Evolutionary conservation across 2,888 invertebrate species (phyloP).

Genomic region (Mesorhabditis belari): DNA sequence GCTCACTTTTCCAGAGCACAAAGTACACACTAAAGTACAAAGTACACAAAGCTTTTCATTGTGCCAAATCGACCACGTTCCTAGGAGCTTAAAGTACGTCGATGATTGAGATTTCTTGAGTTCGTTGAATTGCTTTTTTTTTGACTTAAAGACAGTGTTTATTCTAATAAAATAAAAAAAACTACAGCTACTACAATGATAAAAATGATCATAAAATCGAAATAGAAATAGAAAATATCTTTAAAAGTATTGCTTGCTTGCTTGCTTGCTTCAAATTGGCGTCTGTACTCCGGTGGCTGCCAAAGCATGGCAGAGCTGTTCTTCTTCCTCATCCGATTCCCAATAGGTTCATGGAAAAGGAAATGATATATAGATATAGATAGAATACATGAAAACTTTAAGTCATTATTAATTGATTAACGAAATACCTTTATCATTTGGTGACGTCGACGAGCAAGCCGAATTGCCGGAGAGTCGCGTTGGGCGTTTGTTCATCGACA

Average conservation of each 20-base stretch:
- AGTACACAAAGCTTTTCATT: too few relatives aligned
- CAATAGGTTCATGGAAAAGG: constrained; percentile 5
- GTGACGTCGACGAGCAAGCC: background rate
- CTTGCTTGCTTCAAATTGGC: constrained; percentile 32
- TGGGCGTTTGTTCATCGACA: background rate
- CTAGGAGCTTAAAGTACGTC: too few relatives aligned
- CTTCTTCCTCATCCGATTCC: constrained; percentile 32
- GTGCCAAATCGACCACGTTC: too few relatives aligned
- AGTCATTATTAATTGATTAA: background rate
- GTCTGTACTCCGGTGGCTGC: constrained; percentile 43
- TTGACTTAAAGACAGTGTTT: background rate
- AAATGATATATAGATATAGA: constrained; percentile 1
- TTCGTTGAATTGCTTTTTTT: too few relatives aligned
- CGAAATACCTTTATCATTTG: background rate
- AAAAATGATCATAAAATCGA: background rate
- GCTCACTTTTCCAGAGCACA: too few relatives aligned
- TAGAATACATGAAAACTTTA: background rate
- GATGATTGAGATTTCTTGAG: too few relatives aligned
- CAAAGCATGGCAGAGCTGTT: constrained; percentile 25
- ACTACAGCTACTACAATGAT: background rate
- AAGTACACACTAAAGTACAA: too few relatives aligned
- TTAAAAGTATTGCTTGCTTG: too few relatives aligned
- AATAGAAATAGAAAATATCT: too few relatives aligned
- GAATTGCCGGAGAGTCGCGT: background rate
- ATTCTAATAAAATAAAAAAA: background rate